Evolutionary conservation across 2,888 invertebrate species (phyloP).

Genomic region (Lasioglossum vierecki): DNA sequence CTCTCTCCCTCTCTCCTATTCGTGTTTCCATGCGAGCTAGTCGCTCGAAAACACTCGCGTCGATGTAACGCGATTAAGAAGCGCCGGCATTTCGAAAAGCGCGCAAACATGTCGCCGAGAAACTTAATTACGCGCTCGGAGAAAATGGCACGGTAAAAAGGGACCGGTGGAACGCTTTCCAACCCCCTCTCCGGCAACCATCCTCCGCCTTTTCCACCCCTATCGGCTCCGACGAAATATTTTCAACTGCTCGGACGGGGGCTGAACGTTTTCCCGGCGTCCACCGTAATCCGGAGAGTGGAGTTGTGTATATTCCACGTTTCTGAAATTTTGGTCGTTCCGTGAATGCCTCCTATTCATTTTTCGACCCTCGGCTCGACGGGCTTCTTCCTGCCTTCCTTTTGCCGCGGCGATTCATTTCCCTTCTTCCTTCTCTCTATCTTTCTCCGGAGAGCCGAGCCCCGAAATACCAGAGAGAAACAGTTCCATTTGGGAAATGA

Average conservation of each 20-base stretch:
- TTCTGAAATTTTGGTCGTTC: conserved; percentile 39
- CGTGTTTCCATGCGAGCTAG: not conserved
- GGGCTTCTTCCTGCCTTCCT: not conserved
- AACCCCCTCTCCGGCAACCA: not conserved
- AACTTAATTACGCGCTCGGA: conserved; percentile 27
- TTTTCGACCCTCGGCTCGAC: conserved; percentile 25
- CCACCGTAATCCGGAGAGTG: conserved; percentile 41
- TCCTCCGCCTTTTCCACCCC: not conserved
- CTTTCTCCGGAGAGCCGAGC: not conserved
- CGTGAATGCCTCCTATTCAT: conserved; percentile 47
- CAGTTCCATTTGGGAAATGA: conserved; percentile 80
- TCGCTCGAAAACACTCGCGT: conserved; percentile 10
- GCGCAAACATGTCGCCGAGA: conserved; percentile 27
- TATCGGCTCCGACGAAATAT: conserved; percentile 21
- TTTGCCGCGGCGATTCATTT: conserved; percentile 3
- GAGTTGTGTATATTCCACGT: conserved; percentile 32
- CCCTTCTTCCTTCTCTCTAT: not conserved
- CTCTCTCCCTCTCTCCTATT: not conserved
- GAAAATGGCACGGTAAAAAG: not conserved
- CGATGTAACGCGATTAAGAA: conserved; percentile 31
- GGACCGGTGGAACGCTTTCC: not conserved
- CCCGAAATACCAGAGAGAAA: conserved; percentile 48
- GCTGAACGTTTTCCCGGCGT: not conserved
- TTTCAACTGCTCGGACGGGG: not conserved
- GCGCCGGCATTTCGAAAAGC: conserved; percentile 25